Evolutionary conservation across 1,140 invertebrate genomes (phyloP), one percentile per base, ranked within the genome.

Genomic region (Zaprionus kolodkinae): DNA sequence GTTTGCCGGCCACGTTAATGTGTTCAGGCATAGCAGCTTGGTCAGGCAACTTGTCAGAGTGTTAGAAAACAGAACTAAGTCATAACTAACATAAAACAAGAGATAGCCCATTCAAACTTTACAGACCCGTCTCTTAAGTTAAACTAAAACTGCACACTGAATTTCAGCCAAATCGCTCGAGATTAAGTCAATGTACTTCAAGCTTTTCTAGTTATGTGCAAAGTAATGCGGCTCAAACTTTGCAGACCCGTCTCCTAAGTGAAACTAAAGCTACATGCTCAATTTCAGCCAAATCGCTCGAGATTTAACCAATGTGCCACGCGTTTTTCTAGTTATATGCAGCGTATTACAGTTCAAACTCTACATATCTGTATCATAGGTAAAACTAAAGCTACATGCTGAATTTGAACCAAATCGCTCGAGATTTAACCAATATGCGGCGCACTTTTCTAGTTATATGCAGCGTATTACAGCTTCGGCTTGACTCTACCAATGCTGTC

Each of bases 1-100:
- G 70, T 76, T 72, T 72, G 73, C 55, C 64, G 61, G 54, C 72
- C 64, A 59, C 60, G 30, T 59, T 64, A 75, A 64, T 71, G 36
- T 66, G 68, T 38, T 72, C 13, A 64, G 48, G 67, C 27, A 40
- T 30, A 15, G 33, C 13, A 52, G 38, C 54, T 75, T 17, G 43
- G 43, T n/a, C 6, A 11, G 10, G 10, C 55, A 38, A 30, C 43
- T 61, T 57, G 65, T 17, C 12, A 15, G 6, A 10, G 33, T n/a
- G 12, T 6, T 33, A 17, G 15, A 13, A 45, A 43, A 17, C 17
- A 21, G 25, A 3, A 11, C 33, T 6, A 9, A 11, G 15, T 4
- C 6, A 60, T 38, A 52, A 33, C 30, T 67, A 36, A 4, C 3
- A 7, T 1, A 27, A 67, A 36, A 43, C n/a, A n/a, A 1, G 6